A percentile compares a stretch with the other conserved stretches of the same genome.
These are phyloP conservation scores for Gouania willdenowi DNA, from an alignment of 2,797 vertebrate species.

Conservation along the genomic window DNA sequence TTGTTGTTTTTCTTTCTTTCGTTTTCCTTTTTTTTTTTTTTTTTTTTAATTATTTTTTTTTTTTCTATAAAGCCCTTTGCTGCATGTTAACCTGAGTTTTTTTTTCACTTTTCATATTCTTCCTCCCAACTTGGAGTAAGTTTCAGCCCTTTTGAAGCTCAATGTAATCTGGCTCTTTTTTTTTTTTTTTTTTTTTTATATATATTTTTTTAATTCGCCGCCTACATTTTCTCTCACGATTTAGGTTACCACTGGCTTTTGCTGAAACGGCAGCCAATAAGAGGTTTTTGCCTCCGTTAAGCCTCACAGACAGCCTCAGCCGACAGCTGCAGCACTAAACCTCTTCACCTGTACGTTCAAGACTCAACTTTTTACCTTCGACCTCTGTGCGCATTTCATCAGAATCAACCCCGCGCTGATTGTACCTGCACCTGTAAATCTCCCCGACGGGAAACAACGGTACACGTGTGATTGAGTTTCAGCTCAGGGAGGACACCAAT, in stretches of 20 bases:
- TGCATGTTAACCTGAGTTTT: constrained; percentile 51
- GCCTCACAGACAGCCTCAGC: constrained; percentile 19
- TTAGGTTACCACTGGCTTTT: constrained; percentile 1
- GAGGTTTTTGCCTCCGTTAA: constrained; percentile 35
- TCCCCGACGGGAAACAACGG: too few species aligned
- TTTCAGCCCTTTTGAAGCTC: constrained; percentile 32
- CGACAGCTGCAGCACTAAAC: constrained; percentile 19
- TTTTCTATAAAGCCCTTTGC: constrained; percentile 18
- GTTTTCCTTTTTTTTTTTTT: not conserved
- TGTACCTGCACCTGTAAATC: constrained; percentile 1
- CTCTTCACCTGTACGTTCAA: constrained; percentile 26
- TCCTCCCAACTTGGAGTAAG: constrained; percentile 8
- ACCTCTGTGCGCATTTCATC: constrained; percentile 35
- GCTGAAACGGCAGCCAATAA: constrained; percentile 34
- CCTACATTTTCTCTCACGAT: constrained; percentile 50
- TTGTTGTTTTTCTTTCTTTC: constrained; percentile 5
- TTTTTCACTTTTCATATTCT: constrained; percentile 3
- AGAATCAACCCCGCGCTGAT: constrained; percentile 31
- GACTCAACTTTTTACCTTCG: constrained; percentile 12
- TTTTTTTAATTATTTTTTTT: not conserved
- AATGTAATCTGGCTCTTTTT: constrained; percentile 32
- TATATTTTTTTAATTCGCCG: constrained; percentile 37
- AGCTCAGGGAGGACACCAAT: too few species aligned
- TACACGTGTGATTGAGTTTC: too few species aligned
- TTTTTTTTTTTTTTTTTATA: too few species aligned